Evolutionary conservation across 2,888 invertebrate species (phyloP), one percentile per base, ranked within the genome.

Genomic region (Oasisia sp.): DNA sequence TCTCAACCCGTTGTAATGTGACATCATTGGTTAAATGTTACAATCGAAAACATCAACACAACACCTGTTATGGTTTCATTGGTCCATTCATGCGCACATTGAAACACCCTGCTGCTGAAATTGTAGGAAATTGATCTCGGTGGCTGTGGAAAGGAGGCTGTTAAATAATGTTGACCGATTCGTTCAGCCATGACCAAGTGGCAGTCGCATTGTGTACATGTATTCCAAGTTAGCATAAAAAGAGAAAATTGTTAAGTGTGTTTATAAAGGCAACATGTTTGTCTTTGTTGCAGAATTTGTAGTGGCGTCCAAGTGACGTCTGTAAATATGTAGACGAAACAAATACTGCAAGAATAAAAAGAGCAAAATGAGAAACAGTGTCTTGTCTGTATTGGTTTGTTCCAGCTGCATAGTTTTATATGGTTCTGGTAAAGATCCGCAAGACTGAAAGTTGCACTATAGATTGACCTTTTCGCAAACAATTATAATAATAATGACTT

Each of bases 331-430:
- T 74, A 3, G 19, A 27, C 7, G 74, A 74, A 74, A n/a, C 74
- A 74, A 74, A 74, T 74, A 74, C 74, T 74, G 74, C 74, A 74
- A 74, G 74, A 74, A 74, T 74, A 74, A 74, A 74, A 74, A 74
- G 27, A 74, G 74, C 74, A 74, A 74, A 74, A 19, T 74, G 74
- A 74, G 74, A 74, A 74, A 74, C 74, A 7, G 19, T 19, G 19
- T 27, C 7, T 19, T 27, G 74, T 74, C 74, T 27, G 74, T 74
- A 27, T 74, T 74, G 19, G 19, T 74, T 38, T 50, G 50, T 50
- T 50, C 12, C 50, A 8, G 9, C 9, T 50, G 14, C 50, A 9
- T 50, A 50, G 14, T 2, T 50, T 1, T 50, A 50, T 50, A 50
- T 50, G 12, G 9, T 8, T 12, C 50, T 9, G 11, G 50, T 9